Percentiles rank a stretch among this genome's conserved stretches.
These are phyloP conservation scores for Microplitis manilae DNA, from an alignment of 2,888 invertebrate species.

Conservation along the genomic window DNA sequence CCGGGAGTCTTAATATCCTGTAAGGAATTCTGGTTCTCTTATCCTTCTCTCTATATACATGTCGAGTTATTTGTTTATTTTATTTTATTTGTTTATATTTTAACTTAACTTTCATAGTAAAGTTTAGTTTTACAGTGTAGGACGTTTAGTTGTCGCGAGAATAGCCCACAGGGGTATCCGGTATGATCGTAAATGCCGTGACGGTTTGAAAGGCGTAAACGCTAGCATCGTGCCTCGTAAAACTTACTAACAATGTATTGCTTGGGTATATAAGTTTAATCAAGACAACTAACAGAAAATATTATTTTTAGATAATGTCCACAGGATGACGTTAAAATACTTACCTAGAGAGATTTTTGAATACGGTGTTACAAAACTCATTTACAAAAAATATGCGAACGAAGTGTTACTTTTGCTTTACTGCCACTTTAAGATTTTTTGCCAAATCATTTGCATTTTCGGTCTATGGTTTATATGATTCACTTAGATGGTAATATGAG, in stretches of 20 bases:
- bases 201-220: slow-evolving; percentile 51
- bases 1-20: neutral
- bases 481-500: too few species aligned
- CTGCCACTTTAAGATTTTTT: too few species aligned
- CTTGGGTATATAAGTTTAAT: slow-evolving; percentile 43
- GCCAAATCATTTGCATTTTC: too few species aligned
- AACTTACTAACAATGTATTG: slow-evolving; percentile 56
- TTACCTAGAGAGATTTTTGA: neutral
- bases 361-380: too few species aligned
- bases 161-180: slow-evolving; percentile 47
- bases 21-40: neutral
- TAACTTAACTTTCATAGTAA: slow-evolving; percentile 7
- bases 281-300: neutral
- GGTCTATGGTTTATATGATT: too few species aligned
- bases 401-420: too few species aligned
- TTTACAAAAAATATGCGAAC: too few species aligned
- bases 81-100: slow-evolving; percentile 1
- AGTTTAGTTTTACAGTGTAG: slow-evolving; percentile 19
- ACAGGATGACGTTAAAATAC: neutral
- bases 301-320: neutral
- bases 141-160: slow-evolving; percentile 48
- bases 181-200: slow-evolving; percentile 59
- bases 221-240: slow-evolving; percentile 56
- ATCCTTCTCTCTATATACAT: neutral
- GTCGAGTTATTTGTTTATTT: neutral